Evolutionary conservation across 2,113 vertebrate species (phyloP).

Genomic region (Ardeotis arabs): DNA sequence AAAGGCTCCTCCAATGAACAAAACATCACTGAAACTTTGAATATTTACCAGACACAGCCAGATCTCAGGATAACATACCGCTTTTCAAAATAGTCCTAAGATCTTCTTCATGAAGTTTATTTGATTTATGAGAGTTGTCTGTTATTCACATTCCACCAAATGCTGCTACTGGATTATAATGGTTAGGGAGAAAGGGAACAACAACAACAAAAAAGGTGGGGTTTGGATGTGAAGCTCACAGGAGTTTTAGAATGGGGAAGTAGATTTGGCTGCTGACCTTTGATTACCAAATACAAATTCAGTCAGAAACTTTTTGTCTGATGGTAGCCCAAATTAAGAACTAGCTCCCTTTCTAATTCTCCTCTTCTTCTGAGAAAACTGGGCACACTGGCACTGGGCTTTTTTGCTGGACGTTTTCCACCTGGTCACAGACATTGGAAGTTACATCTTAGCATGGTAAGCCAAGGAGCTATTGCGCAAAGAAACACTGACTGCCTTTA

Average conservation of each 20-base stretch:
- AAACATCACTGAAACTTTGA: neutral
- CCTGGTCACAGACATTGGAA: neutral
- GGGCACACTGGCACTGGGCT: neutral
- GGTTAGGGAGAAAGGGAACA: neutral
- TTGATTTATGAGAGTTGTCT: neutral
- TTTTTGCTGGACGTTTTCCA: neutral
- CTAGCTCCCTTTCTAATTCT: neutral
- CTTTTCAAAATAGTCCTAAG: neutral
- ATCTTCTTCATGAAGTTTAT: neutral
- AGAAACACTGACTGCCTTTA: neutral
- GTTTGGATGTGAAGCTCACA: neutral
- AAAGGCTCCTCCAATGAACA: neutral
- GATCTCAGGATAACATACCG: neutral
- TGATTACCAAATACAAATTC: neutral
- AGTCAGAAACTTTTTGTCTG: neutral
- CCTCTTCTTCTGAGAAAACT: neutral
- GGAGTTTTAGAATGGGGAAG: neutral
- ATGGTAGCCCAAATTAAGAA: neutral
- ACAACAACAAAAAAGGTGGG: neutral
- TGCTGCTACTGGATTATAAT: neutral
- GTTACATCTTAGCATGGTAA: neutral
- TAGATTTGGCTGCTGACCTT: neutral
- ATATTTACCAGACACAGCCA: neutral
- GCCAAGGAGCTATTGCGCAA: neutral
- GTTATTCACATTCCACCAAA: neutral